phyloP scores from a whole-genome alignment of 2,888 invertebrate genomes.

The Pseudococcus longispinus region DNA sequence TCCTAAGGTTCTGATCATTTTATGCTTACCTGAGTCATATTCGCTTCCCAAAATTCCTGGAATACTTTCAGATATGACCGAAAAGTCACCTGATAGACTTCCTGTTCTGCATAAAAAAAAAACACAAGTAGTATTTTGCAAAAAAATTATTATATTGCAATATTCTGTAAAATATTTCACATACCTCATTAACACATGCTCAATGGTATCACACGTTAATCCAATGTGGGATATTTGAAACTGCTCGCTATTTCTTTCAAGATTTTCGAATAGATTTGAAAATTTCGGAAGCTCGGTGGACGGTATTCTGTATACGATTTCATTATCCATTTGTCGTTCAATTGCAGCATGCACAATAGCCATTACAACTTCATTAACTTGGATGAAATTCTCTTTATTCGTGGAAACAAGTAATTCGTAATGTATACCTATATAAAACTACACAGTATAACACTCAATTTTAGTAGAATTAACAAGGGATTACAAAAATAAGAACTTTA shows the following conservation, averaged over 20 bases:
- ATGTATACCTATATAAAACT: not conserved
- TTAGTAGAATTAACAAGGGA: not conserved
- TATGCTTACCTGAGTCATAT: not conserved
- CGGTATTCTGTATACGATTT: not conserved
- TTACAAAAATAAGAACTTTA: not conserved
- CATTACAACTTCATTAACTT: not conserved
- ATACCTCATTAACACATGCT: not conserved
- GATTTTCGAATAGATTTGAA: not conserved
- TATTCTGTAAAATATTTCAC: not conserved
- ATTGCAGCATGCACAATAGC: not conserved
- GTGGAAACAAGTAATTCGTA: not conserved
- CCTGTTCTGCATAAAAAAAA: not conserved
- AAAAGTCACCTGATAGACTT: not conserved
- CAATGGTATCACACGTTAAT: not conserved
- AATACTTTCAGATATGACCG: not conserved
- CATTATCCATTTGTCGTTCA: not conserved
- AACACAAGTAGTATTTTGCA: not conserved
- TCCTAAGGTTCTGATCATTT: not conserved
- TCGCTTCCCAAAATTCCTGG: not conserved
- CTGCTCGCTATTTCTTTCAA: not conserved
- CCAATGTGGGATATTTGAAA: not conserved
- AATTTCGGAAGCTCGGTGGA: not conserved
- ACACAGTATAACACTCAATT: not conserved
- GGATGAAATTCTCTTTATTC: not conserved
- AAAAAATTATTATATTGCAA: no score